Evolutionary conservation across 2,797 vertebrate species (phyloP), one percentile per base, ranked within the genome.

Genomic region (Acanthurus lineatus): DNA sequence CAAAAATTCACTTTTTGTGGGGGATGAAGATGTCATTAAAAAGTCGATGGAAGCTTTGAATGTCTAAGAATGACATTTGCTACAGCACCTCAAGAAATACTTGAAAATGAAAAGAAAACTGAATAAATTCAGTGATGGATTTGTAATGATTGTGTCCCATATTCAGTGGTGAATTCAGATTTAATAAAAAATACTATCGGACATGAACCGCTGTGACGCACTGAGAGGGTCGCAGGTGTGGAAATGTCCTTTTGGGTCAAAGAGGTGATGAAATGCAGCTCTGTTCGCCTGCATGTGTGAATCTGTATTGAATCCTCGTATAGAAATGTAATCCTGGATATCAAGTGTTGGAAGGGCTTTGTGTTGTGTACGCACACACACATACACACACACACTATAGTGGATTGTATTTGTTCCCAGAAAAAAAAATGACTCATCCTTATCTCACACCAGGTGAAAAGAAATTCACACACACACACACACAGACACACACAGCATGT

Each of bases 291-390:
- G 2, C 14, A 15, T 58, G 38, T 74, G 49, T 71, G 12, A 74
- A 2, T 77, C 20, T 75, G 15, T 42, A 6, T 44, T 57, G 25
- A 76, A 51, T 4, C 28, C 28, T 32, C 28, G 28, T 32, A 52
- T 40, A 85, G 60, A 87, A 79, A 83, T 69, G 56, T 84, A 83
- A 88, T 86, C 75, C 67, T 51, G 59, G 40, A 54, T 70, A 75
- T 86, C 62, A 67, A 72, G 57, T 62, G 77, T 68, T 62, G 60
- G 40, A 67, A 69, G 63, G 68, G 73, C 57, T 88, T 78, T 73
- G 68, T 25, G 54, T 42, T 40, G 49, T 20, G 28, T 32, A 32
- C 28, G 4, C 5, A 32, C 28, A 32, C 5, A 32, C 28, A 32
- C 28, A 14, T n/a, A 32, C 22, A 61, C 12, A 28, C 15, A 51